These are phyloP conservation scores for Campylomormyrus tamandua DNA, from an alignment of 2,113 vertebrate genomes.

Conservation along the genomic window DNA sequence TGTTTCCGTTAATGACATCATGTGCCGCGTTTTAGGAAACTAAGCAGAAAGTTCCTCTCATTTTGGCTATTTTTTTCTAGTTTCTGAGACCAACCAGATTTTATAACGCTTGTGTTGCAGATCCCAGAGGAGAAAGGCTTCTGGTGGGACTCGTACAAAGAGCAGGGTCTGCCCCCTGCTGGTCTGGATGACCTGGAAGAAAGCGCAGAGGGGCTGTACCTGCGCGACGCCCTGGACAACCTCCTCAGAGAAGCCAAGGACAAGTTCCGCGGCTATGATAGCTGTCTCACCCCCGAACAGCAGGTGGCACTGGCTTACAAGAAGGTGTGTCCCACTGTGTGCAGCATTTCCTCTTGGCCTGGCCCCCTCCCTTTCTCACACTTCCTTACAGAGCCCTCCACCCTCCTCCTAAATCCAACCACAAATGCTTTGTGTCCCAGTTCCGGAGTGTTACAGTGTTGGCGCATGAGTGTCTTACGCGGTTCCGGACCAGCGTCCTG, in stretches of 20 bases:
- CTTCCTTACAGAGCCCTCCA: not conserved
- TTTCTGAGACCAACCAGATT: not conserved
- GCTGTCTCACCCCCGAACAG: conserved; percentile 70
- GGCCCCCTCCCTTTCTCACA: conserved; percentile 19
- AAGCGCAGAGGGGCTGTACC: conserved; percentile 54
- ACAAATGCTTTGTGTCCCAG: not conserved
- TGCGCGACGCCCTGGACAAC: conserved; percentile 74
- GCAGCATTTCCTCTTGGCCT: not conserved
- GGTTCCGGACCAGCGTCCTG: not conserved
- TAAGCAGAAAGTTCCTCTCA: not conserved
- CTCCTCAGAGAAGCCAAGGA: conserved; percentile 92
- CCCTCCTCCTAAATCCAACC: not conserved
- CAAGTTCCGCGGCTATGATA: conserved; percentile 88
- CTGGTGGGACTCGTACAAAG: conserved; percentile 79
- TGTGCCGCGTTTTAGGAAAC: not conserved
- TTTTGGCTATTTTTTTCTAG: not conserved
- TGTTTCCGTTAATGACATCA: not conserved
- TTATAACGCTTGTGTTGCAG: conserved; percentile 47
- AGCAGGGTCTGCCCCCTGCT: conserved; percentile 73
- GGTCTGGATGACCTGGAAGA: conserved; percentile 74
- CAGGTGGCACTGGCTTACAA: conserved; percentile 81
- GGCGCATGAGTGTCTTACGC: not conserved
- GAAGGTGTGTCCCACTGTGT: conserved; percentile 67
- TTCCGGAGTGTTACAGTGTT: not conserved
- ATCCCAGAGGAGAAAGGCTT: conserved; percentile 83